Percentiles rank a stretch among this genome's conserved stretches.
Conservation (phyloP, 1,140 invertebrate species). For the Drosophila pruinosa region DNA sequence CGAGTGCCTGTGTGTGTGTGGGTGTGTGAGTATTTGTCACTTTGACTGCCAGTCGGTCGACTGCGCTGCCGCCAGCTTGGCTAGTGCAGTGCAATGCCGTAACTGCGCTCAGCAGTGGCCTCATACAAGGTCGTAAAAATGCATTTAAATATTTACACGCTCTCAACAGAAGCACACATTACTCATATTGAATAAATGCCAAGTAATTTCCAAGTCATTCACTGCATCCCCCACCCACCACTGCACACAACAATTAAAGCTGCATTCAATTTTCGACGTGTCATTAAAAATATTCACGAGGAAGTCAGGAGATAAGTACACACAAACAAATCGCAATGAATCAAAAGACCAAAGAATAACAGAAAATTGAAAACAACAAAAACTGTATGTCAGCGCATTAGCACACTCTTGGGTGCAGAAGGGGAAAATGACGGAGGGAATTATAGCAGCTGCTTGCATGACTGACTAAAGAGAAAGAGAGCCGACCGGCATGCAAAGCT, state of each 20-base stretch:
- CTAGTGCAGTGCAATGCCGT: slow-evolving; percentile 8
- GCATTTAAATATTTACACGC: slow-evolving; percentile 21
- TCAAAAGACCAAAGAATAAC: neutral
- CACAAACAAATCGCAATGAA: neutral
- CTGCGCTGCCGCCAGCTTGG: neutral
- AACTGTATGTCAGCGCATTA: too few species aligned
- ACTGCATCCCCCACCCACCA: neutral
- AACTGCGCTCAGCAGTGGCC: slow-evolving; percentile 12
- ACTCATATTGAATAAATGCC: neutral
- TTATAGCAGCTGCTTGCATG: too few species aligned
- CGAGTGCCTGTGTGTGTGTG: slow-evolving; percentile 2
- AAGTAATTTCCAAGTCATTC: slow-evolving; percentile 10
- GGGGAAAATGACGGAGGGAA: too few species aligned
- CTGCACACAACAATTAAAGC: slow-evolving; percentile 43
- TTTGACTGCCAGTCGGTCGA: neutral
- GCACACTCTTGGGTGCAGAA: too few species aligned
- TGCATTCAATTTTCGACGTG: slow-evolving; percentile 43
- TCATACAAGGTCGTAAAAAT: slow-evolving; percentile 32
- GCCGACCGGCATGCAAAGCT: neutral
- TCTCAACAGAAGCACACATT: slow-evolving; percentile 18
- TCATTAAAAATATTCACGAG: slow-evolving; percentile 1
- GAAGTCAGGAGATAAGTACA: too few species aligned
- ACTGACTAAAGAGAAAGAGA: too few species aligned
- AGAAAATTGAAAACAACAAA: neutral
- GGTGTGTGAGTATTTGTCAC: neutral